phyloP scores from a whole-genome alignment of 30 jellyfish, hydroid and myxozoan species.

The Hydractinia symbiolongicarpus region DNA sequence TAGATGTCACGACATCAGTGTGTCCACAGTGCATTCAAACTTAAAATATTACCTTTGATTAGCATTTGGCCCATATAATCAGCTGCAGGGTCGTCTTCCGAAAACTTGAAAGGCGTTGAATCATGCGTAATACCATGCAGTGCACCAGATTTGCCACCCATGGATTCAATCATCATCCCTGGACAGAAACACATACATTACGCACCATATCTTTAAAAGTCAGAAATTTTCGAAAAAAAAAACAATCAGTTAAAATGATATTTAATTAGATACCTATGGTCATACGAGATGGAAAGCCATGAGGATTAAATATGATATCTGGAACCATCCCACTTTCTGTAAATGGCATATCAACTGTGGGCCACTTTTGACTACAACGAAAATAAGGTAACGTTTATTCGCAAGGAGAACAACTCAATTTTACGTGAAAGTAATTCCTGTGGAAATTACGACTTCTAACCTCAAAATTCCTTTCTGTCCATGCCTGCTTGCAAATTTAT shows the following conservation, averaged over 20 bases:
- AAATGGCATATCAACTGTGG: constrained; percentile 92
- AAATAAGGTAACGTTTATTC: not conserved
- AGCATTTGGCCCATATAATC: constrained; percentile 76
- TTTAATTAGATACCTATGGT: constrained; percentile 68
- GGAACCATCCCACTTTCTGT: constrained; percentile 97
- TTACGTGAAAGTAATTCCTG: not conserved
- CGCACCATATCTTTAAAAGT: not conserved
- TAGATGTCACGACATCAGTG: not conserved
- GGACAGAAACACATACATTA: not conserved
- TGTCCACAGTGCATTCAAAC: not conserved
- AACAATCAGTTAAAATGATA: not conserved
- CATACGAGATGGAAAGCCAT: constrained; percentile 99
- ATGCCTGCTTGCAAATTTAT: constrained; percentile 94
- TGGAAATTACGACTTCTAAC: constrained; percentile 26
- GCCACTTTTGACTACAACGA: constrained; percentile 84
- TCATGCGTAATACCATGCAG: constrained; percentile 89
- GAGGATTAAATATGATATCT: constrained; percentile 95
- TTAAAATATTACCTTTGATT: constrained; percentile 41
- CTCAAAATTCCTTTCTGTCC: constrained; percentile 99
- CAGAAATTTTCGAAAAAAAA: not conserved
- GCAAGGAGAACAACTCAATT: not conserved
- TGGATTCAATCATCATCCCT: constrained; percentile 98
- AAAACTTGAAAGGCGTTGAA: constrained; percentile 89
- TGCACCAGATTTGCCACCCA: constrained; percentile 98
- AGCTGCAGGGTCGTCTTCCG: constrained; percentile 82